Percentiles rank a stretch among this genome's conserved stretches.
Conservation (phyloP, 1,140 invertebrate genomes). For the Lepidurus couesii region DNA sequence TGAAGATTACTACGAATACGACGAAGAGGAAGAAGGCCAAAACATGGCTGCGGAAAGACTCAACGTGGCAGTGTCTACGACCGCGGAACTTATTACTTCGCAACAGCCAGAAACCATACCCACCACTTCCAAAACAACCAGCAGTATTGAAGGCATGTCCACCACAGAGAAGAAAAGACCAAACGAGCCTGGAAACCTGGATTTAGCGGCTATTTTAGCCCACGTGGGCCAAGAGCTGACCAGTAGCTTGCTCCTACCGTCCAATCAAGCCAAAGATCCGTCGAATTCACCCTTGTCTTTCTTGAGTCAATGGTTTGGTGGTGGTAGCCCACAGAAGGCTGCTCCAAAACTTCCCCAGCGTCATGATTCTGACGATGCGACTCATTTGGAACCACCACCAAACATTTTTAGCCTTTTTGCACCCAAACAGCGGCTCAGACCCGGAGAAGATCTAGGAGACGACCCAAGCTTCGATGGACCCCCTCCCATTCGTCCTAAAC, state of each 20-base stretch:
- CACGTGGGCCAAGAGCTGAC: neutral
- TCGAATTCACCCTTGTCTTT: neutral
- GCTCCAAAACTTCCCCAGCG: neutral
- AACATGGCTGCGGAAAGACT: neutral
- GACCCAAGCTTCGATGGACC: neutral
- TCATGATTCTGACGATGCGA: neutral
- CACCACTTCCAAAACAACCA: neutral
- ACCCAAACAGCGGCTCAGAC: neutral
- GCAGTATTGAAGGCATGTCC: neutral
- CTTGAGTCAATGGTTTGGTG: neutral
- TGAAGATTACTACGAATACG: neutral
- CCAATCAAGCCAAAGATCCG: neutral
- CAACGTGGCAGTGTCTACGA: neutral
- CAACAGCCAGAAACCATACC: neutral
- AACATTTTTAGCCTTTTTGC: neutral
- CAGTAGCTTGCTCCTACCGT: neutral
- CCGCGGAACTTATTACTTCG: neutral
- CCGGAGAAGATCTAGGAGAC: neutral
- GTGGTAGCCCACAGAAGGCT: neutral
- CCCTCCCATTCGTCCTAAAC: neutral
- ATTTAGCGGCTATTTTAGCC: neutral
- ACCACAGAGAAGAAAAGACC: constrained; percentile 9
- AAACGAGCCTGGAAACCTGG: constrained; percentile 1
- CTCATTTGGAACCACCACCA: neutral
- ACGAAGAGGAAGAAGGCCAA: neutral